Conservation (phyloP, 2,797 vertebrate species). For the Gambusia yucatana region DNA sequence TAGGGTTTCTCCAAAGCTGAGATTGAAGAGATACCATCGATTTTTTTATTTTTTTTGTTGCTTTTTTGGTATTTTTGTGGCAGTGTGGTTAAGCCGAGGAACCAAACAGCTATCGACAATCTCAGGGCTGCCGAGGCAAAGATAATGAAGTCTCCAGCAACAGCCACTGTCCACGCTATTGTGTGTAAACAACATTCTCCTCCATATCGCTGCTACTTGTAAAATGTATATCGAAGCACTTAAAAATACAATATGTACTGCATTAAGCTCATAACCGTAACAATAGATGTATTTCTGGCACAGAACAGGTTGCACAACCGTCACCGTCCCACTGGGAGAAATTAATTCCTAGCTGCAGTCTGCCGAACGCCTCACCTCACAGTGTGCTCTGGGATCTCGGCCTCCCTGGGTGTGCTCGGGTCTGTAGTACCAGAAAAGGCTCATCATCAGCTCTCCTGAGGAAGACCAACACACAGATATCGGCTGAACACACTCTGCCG, state of each 20-base stretch:
- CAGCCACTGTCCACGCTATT: conserved; percentile 2
- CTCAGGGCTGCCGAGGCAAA: conserved; percentile 38
- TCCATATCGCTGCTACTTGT: not conserved
- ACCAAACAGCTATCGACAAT: conserved; percentile 38
- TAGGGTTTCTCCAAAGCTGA: conserved; percentile 14
- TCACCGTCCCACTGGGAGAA: conserved; percentile 7
- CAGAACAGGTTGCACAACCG: conserved; percentile 6
- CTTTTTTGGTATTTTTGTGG: too few species aligned
- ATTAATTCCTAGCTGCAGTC: conserved; percentile 9
- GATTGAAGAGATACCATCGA: conserved; percentile 38
- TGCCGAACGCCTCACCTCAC: conserved; percentile 86
- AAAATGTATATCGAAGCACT: not conserved
- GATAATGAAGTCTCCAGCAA: conserved; percentile 54
- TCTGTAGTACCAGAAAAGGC: conserved; percentile 99
- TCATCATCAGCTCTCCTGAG: conserved; percentile 99
- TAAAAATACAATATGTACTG: not conserved
- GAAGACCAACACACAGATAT: conserved; percentile 21
- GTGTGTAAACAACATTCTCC: not conserved
- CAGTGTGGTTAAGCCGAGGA: conserved; percentile 33
- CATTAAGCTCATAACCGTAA: not conserved
- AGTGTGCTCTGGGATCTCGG: conserved; percentile 94
- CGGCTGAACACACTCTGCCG: conserved; percentile 25
- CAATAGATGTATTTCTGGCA: not conserved
- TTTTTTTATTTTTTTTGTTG: too few species aligned
- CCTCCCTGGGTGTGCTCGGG: conserved; percentile 99